Evolutionary conservation across 2,113 vertebrate genomes (phyloP), one percentile per base, ranked within the genome.

Genomic region (Rhipidura dahli): DNA sequence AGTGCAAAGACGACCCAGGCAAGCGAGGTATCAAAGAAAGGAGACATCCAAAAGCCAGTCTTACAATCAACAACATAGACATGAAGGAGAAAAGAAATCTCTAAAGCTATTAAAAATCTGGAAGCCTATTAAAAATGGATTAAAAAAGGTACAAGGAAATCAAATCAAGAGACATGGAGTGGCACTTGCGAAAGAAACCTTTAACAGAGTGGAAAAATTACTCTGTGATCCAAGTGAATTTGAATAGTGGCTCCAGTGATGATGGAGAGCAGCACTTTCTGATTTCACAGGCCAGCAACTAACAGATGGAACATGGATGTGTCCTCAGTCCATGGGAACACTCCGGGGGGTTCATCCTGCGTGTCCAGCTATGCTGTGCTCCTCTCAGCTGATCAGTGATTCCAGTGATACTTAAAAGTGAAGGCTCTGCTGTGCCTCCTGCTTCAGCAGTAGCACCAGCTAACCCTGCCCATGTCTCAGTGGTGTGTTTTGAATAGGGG

Each of bases 21-120:
- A 94, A 97, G 91, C 26, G 30, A 81, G 77, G 92, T 94, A 96
- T 97, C 94, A 97, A 97, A 97, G 97, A 94, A 97, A 97, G 89
- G 82, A 97, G 92, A 85, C 93, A 96, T 92, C 94, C 95, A 94
- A 97, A 97, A 97, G 96, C 93, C 96, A 96, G 94, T 92, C 95
- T 94, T 87, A 96, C 94, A 97, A 97, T 97, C 96, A 97, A 95
- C 96, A 96, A 96, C 96, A 97, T 92, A 97, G 97, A 95, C 93
- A 94, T 78, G 93, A 95, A 96, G 94, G 80, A 97, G 96, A 97
- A 97, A 97, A 95, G 97, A 97, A 96, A 94, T 92, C 96, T 97
- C 95, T 97, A 94, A 94, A 96, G 96, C 96, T 96, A 93, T 97
- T 97, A 97, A 96, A 96, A 97, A 96, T 95, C 89, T 93, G 96